phyloP scores from a whole-genome alignment of 2,888 invertebrate genomes.

The Ophion costatus region DNA sequence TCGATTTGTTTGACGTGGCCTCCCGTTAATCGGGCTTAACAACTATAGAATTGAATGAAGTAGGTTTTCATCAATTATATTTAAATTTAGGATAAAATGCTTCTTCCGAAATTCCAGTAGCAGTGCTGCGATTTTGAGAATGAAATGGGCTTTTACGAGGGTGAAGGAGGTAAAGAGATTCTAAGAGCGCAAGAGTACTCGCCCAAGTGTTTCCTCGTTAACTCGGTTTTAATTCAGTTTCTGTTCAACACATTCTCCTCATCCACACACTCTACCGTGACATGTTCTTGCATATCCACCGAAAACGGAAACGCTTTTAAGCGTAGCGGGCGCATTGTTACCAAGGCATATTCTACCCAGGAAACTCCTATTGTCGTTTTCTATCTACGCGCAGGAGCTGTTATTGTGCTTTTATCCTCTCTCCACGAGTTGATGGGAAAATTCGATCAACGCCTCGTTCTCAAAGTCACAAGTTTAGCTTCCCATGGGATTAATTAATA shows the following conservation, averaged over 20 bases:
- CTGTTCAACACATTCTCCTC: conserved; percentile 16
- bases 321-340: conserved; percentile 19
- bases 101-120: not conserved
- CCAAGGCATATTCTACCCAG: not conserved
- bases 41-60: not conserved
- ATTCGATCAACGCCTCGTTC: conserved; percentile 1
- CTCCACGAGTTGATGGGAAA: not conserved
- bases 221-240: conserved; percentile 53
- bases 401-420: not conserved
- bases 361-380: conserved; percentile 21
- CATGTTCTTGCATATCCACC: not conserved
- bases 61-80: not conserved
- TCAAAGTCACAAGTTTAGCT: not conserved
- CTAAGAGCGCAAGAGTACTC: conserved; percentile 37
- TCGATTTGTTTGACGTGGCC: not conserved
- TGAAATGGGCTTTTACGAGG: not conserved
- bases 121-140: not conserved
- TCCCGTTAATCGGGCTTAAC: not conserved
- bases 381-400: not conserved
- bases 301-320: conserved; percentile 26
- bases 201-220: conserved; percentile 27
- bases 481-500: not conserved
- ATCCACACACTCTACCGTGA: not conserved
- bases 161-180: conserved; percentile 35
- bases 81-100: not conserved